Conservation (phyloP, 2,888 invertebrate genomes). For the Zaprionus lineosus region DNA sequence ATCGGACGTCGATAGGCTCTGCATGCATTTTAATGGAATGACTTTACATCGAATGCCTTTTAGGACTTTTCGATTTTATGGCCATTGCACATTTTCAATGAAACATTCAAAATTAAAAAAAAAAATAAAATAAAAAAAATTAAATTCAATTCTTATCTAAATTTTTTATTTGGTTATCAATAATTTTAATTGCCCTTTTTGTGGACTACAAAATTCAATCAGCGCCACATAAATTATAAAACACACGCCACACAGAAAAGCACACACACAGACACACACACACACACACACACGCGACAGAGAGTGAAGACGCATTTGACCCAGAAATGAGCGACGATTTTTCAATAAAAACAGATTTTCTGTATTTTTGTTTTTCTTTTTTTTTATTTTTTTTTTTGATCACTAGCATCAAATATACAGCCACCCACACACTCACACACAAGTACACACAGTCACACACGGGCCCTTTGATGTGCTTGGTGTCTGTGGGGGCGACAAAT, state of each 20-base stretch:
- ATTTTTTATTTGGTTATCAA: conserved; percentile 47
- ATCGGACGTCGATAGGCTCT: background rate
- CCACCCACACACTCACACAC: conserved; percentile 31
- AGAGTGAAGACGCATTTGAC: conserved; percentile 42
- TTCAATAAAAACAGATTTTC: conserved; percentile 65
- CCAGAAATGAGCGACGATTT: conserved; percentile 61
- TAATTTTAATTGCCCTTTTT: conserved; percentile 71
- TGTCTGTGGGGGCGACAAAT: conserved; percentile 55
- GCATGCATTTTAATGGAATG: conserved; percentile 20
- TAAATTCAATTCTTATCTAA: conserved; percentile 34
- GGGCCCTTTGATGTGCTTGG: conserved; percentile 6
- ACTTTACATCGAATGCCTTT: conserved; percentile 50
- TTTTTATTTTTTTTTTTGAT: conserved; percentile 18
- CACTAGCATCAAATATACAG: conserved; percentile 39
- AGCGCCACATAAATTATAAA: conserved; percentile 69
- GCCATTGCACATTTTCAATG: conserved; percentile 38
- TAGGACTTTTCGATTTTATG: conserved; percentile 41
- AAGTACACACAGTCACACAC: conserved; percentile 5
- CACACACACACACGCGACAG: conserved; percentile 3
- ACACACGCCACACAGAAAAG: no score
- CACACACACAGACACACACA: conserved; percentile 1
- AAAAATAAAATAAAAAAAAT: conserved; percentile 8
- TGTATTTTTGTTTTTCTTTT: conserved; percentile 8
- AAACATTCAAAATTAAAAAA: conserved; percentile 9
- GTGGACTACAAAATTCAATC: conserved; percentile 66